These are phyloP conservation scores for Fregata magnificens DNA, from an alignment of 2,113 vertebrate species.

Conservation along the genomic window DNA sequence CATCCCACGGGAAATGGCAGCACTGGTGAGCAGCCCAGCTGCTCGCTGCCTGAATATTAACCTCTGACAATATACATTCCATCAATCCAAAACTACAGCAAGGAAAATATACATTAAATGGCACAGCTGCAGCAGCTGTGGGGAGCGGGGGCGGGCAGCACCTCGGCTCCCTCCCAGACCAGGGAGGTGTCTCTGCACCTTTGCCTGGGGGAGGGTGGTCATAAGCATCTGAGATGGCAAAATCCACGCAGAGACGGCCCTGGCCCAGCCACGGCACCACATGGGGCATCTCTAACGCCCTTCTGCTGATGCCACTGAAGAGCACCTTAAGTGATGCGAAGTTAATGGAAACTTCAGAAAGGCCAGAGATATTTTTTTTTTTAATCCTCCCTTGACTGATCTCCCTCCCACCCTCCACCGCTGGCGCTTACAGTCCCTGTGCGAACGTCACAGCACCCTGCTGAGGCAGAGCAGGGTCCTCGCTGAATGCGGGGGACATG, in stretches of 20 bases:
- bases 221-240: fast-evolving
- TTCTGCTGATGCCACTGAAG: neutral
- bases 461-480: too few relatives aligned
- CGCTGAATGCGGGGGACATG: fast-evolving
- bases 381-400: too few relatives aligned
- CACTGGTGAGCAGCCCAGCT: neutral
- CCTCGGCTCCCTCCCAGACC: too few relatives aligned
- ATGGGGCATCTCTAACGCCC: fast-evolving
- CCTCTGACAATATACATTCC: fast-evolving
- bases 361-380: neutral
- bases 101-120: fast-evolving
- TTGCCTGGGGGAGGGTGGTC: fast-evolving
- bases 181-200: neutral
- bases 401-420: neutral
- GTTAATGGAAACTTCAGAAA: neutral
- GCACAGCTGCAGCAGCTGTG: neutral
- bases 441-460: neutral
- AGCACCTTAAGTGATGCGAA: fast-evolving
- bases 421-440: fast-evolving
- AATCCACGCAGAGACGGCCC: neutral
- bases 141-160: neutral
- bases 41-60: neutral
- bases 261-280: neutral
- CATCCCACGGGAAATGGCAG: neutral
- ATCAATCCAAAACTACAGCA: neutral